phyloP scores from a whole-genome alignment of 1,140 invertebrate genomes.

The Phymastichus coffea region DNA sequence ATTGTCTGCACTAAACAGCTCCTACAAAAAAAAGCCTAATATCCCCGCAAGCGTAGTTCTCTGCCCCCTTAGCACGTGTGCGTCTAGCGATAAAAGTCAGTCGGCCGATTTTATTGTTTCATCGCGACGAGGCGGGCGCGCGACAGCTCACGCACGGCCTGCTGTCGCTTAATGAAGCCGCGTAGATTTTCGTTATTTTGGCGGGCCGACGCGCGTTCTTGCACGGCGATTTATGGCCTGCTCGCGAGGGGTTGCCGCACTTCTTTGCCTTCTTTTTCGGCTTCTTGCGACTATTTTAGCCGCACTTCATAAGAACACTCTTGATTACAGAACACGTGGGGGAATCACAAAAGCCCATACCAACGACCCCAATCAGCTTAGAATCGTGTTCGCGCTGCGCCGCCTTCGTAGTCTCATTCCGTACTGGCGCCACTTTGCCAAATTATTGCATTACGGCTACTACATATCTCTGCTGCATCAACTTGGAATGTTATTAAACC shows the following conservation, averaged over 20 bases:
- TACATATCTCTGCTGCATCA: no score
- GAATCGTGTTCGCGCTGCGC: neutral
- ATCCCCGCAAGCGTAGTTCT: no score
- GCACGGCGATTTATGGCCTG: neutral
- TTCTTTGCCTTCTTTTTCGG: neutral
- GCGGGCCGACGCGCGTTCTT: neutral
- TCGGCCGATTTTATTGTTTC: constrained; percentile 11
- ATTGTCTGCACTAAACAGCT: no score
- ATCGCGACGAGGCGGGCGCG: neutral
- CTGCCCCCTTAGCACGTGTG: no score
- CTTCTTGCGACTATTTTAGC: neutral
- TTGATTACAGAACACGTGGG: neutral
- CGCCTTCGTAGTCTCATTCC: constrained; percentile 10
- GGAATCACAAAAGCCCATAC: no score
- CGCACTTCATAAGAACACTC: neutral
- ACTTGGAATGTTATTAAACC: no score
- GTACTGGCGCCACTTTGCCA: no score
- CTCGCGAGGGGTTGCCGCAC: neutral
- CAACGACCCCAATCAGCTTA: neutral
- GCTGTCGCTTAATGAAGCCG: constrained; percentile 1
- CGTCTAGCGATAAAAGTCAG: no score
- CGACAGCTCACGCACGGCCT: neutral
- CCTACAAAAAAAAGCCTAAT: no score
- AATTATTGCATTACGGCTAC: no score
- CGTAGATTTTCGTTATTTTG: constrained; percentile 19